phyloP scores from a whole-genome alignment of 2,113 vertebrate genomes.

The Saccopteryx leptura region DNA sequence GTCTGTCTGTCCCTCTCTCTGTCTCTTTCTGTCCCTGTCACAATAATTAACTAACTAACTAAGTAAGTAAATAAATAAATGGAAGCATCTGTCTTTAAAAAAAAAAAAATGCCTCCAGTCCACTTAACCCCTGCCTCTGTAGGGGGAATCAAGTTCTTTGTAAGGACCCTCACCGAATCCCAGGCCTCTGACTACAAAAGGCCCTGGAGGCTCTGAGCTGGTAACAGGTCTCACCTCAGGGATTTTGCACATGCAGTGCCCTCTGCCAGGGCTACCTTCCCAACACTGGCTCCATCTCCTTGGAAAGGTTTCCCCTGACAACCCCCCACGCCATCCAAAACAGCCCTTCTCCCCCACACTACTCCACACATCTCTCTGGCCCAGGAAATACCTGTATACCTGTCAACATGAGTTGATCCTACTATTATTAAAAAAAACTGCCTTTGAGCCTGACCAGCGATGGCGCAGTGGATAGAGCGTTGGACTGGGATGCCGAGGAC shows the following conservation, averaged over 20 bases:
- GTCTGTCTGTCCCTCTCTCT: too few relatives aligned
- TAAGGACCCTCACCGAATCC: background rate
- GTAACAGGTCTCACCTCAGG: background rate
- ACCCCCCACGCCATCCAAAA: background rate
- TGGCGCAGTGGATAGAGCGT: too few relatives aligned
- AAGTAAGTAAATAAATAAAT: too few relatives aligned
- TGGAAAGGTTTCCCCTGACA: background rate
- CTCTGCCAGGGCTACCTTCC: background rate
- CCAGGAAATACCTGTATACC: fast-evolving
- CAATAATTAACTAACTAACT: too few relatives aligned
- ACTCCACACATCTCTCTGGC: background rate
- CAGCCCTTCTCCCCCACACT: background rate
- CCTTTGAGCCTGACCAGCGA: too few relatives aligned
- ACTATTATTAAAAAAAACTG: background rate
- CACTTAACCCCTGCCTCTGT: too few relatives aligned
- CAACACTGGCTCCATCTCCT: too few relatives aligned
- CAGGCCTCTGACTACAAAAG: background rate
- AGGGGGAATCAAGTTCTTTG: background rate
- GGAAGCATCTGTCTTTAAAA: too few relatives aligned
- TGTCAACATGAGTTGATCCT: background rate
- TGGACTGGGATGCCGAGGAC: too few relatives aligned
- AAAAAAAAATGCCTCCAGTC: too few relatives aligned
- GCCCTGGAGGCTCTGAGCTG: background rate
- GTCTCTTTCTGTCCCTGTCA: too few relatives aligned
- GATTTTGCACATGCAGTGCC: background rate